phyloP scores from a whole-genome alignment of 2,113 vertebrate species.

The Corythaixoides concolor region DNA sequence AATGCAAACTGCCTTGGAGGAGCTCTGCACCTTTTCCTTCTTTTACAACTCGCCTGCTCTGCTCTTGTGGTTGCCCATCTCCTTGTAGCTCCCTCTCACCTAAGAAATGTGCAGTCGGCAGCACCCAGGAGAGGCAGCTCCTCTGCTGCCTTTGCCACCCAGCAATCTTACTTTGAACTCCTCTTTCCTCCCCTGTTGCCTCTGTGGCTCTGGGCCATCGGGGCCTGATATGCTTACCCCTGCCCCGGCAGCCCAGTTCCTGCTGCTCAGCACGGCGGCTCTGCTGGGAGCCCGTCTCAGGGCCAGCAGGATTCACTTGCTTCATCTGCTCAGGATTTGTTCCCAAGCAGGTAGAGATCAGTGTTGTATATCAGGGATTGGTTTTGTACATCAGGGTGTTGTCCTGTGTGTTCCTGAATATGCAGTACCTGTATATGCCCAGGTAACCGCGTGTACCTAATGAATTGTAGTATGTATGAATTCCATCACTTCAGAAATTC shows the following conservation, averaged over 20 bases:
- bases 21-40: neutral
- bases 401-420: neutral
- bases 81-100: too few relatives aligned
- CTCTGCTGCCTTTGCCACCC: neutral
- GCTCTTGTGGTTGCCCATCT: rapidly evolving
- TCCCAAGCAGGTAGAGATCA: neutral
- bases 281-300: neutral
- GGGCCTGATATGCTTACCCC: neutral
- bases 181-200: neutral
- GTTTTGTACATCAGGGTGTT: neutral
- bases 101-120: rapidly evolving
- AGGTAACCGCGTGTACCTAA: neutral
- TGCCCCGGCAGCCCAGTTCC: neutral
- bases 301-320: too few relatives aligned
- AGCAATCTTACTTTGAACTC: rapidly evolving
- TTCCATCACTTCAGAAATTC: neutral
- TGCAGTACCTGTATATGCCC: neutral
- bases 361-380: neutral
- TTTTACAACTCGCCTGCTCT: neutral
- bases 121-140: neutral
- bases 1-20: neutral
- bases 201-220: neutral
- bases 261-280: rapidly evolving
- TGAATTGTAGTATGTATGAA: neutral
- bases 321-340: neutral